Conservation (phyloP, 2,113 vertebrate genomes). For the Cynoglossus semilaevis region DNA sequence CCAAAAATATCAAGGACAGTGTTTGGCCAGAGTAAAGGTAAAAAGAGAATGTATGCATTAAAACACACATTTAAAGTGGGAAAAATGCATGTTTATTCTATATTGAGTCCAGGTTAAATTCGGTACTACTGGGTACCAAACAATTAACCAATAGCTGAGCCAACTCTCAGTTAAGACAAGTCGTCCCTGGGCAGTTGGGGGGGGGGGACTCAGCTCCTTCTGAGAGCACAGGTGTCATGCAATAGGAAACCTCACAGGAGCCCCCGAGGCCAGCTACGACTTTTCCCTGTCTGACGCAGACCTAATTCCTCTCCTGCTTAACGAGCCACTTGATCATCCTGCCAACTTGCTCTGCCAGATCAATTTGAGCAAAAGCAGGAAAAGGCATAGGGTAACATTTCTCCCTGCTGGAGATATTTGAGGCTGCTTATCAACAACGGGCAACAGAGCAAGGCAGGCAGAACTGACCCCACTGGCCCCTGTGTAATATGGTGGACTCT, state of each 20-base stretch:
- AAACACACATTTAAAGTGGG: no score
- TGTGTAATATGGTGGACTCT: conserved; percentile 26
- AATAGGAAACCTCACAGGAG: conserved; percentile 24
- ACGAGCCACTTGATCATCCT: conserved; percentile 74
- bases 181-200: conserved; percentile 2
- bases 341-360: conserved; percentile 57
- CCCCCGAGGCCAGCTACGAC: conserved; percentile 22
- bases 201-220: conserved; percentile 6
- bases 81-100: no score
- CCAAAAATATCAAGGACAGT: no score
- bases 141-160: background rate
- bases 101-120: no score
- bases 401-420: conserved; percentile 45
- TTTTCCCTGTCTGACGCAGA: conserved; percentile 53
- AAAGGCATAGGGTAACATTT: conserved; percentile 40
- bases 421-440: conserved; percentile 61
- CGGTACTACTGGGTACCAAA: background rate
- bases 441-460: conserved; percentile 37
- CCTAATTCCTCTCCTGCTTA: conserved; percentile 63
- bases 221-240: conserved; percentile 46
- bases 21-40: no score
- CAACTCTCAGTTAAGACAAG: conserved; percentile 7
- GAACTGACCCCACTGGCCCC: conserved; percentile 28
- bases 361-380: conserved; percentile 49
- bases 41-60: no score